phyloP scores from a whole-genome alignment of 1,140 invertebrate species.

The Ectropis grisescens region DNA sequence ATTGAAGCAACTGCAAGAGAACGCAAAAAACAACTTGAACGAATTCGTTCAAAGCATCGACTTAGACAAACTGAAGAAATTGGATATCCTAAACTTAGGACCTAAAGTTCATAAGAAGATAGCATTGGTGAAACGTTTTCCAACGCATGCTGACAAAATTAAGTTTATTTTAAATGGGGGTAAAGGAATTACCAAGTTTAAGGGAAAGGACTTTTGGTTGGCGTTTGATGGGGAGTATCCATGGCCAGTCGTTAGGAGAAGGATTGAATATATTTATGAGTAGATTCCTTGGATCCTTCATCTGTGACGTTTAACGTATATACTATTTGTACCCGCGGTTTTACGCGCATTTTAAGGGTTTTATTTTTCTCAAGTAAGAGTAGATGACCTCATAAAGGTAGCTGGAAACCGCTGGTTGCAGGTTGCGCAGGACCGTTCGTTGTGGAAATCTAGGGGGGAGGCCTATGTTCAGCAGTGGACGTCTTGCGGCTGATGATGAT shows the following conservation, averaged over 20 bases:
- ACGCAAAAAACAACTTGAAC: conserved; percentile 28
- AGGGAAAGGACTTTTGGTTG: background rate
- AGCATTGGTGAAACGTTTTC: background rate
- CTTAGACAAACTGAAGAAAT: conserved; percentile 31
- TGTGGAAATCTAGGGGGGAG: too few relatives aligned
- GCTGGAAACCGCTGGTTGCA: too few relatives aligned
- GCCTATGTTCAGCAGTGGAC: too few relatives aligned
- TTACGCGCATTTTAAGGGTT: too few relatives aligned
- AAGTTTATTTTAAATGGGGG: background rate
- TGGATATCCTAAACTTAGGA: conserved; percentile 23
- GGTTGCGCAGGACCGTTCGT: too few relatives aligned
- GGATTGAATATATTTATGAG: background rate
- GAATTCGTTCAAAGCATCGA: conserved; percentile 38
- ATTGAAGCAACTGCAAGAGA: conserved; percentile 32
- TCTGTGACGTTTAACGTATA: too few relatives aligned
- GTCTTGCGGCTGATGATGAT: too few relatives aligned
- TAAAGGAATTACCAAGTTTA: background rate
- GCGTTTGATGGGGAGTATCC: background rate
- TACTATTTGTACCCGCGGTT: too few relatives aligned
- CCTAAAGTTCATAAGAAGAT: conserved; percentile 17
- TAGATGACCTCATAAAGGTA: too few relatives aligned
- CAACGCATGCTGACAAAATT: background rate
- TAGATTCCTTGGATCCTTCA: too few relatives aligned
- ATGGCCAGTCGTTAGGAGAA: background rate
- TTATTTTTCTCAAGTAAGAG: too few relatives aligned